Base-by-base conservation (phyloP, 2,888 invertebrate genomes). In the Cosmia trapezina region DNA sequence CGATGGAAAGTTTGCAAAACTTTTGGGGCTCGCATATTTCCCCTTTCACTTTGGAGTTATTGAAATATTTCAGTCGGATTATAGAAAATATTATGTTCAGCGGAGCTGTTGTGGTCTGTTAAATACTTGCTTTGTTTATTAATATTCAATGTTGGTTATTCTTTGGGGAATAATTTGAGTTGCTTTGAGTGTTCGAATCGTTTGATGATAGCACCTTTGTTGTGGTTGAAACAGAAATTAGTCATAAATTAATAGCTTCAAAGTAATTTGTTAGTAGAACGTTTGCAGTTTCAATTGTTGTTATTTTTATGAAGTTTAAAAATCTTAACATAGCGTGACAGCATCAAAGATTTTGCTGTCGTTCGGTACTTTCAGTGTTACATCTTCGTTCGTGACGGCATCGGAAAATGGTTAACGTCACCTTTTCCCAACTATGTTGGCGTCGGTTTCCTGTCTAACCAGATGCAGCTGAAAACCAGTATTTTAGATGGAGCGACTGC, bases 11-110 rank as follows among this genome's bases (percentile, higher is more conserved):
- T 86, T 86, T 41, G 28, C 22, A 19, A 81, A 87, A 83, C 71
- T 88, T 85, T 83, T 69, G 73, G 75, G 73, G 54, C 47, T 62
- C 77, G 86, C 78, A 85, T 86, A 87, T 83, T 87, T 86, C 63
- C 72, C 73, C 65, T 82, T 80, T 74, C 60, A 62, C 62, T 80
- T 64, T 63, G 9, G 70, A 77, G 75, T 86, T 86, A 87, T 85
- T 87, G 76, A 87, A 87, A 84, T 85, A 81, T 84, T 86, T 86
- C 78, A 56, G 78, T 67, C 12, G 73, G 71, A 74, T 78, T 77
- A 77, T 81, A 67, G 78, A 74, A 74, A 80, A 78, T 73, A 66
- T 60, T 54, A 81, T 63, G 33, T 74, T 73, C 57, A 28, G 65
- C 53, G n/a, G 69, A 78, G 62, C 61, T 76, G 79, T 51, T 82